phyloP scores from a whole-genome alignment of 2,888 invertebrate genomes.

The Pheosia gnoma region DNA sequence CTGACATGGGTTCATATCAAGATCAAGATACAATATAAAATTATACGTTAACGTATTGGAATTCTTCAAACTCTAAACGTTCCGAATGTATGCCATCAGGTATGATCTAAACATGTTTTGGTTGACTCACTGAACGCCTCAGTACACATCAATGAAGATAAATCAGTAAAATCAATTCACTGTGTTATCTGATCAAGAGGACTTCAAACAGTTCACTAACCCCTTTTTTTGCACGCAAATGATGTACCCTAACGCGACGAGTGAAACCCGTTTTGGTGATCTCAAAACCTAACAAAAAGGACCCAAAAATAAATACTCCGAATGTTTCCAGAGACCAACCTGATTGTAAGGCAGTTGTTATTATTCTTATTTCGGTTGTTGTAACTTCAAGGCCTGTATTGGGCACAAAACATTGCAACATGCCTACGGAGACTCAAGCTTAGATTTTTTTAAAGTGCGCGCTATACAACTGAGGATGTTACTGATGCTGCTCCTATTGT shows the following conservation, averaged over 20 bases:
- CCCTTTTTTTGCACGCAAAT: conserved; percentile 7
- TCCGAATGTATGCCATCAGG: neutral
- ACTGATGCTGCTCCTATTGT: neutral
- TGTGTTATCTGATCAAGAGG: conserved; percentile 11
- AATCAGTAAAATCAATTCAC: conserved; percentile 17
- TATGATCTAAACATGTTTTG: conserved; percentile 22
- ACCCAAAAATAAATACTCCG: conserved; percentile 17
- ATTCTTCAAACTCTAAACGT: conserved; percentile 10
- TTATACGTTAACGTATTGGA: neutral
- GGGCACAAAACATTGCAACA: conserved; percentile 14
- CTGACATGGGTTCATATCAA: neutral
- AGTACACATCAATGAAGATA: conserved; percentile 8
- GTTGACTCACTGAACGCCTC: conserved; percentile 12
- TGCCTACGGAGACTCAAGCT: neutral
- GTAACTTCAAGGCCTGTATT: conserved; percentile 21
- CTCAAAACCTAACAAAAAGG: conserved; percentile 2
- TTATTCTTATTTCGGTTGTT: conserved; percentile 27
- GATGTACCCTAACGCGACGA: neutral
- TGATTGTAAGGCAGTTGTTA: conserved; percentile 37
- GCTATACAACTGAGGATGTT: neutral
- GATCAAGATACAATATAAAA: neutral
- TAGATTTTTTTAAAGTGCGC: neutral
- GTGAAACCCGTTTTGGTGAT: conserved; percentile 2
- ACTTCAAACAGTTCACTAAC: conserved; percentile 27
- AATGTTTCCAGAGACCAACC: conserved; percentile 14